Percentiles rank a stretch among this genome's conserved stretches.
These are phyloP conservation scores for Alouatta palliata DNA, from an alignment of 2,113 vertebrate species.

Conservation along the genomic window DNA sequence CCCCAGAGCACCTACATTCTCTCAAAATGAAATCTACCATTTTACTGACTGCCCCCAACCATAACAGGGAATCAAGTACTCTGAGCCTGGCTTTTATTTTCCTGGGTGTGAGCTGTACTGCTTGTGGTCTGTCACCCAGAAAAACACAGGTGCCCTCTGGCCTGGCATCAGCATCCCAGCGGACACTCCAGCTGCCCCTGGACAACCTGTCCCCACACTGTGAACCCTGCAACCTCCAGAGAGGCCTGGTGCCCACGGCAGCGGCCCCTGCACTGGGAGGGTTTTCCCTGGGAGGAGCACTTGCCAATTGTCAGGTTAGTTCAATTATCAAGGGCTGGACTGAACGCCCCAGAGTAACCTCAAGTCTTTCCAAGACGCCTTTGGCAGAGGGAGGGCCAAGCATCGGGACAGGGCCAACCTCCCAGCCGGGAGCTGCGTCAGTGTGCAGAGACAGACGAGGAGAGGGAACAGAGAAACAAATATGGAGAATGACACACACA, in stretches of 20 bases:
- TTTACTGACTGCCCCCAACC: neutral
- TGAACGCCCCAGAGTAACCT: neutral
- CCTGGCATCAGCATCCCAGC: neutral
- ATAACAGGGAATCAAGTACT: neutral
- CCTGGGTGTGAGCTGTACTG: neutral
- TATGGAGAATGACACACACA: neutral
- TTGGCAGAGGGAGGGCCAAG: neutral
- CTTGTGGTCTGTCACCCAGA: neutral
- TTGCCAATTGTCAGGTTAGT: neutral
- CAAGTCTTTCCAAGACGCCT: neutral
- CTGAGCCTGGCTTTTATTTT: neutral
- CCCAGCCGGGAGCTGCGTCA: neutral
- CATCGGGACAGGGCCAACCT: neutral
- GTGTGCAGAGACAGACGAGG: neutral
- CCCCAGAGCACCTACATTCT: neutral
- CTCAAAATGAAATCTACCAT: neutral
- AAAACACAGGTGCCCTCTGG: constrained; percentile 10
- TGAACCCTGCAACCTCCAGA: neutral
- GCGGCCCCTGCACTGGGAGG: neutral
- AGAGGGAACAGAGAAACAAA: neutral
- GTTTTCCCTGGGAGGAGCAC: neutral
- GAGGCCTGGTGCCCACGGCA: neutral
- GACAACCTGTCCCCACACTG: neutral
- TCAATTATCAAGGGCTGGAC: neutral
- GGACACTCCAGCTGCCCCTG: neutral